Percentiles rank a stretch among this genome's conserved stretches.
Conservation (phyloP, 2,888 invertebrate species). For the Alentia gelatinosa region DNA sequence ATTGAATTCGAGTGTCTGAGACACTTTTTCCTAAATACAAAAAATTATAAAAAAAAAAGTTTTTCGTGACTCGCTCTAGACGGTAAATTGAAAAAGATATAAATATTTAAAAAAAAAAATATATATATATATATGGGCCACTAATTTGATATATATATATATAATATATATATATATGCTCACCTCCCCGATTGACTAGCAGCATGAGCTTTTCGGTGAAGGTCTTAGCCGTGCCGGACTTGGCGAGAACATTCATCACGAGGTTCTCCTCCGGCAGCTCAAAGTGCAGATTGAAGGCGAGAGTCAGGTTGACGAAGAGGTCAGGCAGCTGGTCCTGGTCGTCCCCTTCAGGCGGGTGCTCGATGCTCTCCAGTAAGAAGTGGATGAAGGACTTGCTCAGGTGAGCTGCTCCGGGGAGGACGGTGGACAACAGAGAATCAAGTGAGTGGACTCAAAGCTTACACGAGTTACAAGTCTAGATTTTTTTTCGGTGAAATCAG, state of each 20-base stretch:
- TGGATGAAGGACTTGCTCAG: slow-evolving; percentile 90
- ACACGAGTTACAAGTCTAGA: background rate
- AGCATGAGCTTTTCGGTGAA: slow-evolving; percentile 94
- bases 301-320: slow-evolving; percentile 89
- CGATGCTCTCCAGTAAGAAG: slow-evolving; percentile 91
- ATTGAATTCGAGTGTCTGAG: too few relatives aligned
- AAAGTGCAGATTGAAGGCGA: slow-evolving; percentile 95
- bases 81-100: too few relatives aligned
- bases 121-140: too few relatives aligned
- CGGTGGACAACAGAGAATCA: background rate
- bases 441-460: background rate
- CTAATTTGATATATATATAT: too few relatives aligned
- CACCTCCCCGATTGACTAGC: slow-evolving; percentile 92
- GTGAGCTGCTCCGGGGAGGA: slow-evolving; percentile 85
- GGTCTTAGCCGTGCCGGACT: slow-evolving; percentile 86
- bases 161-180: too few relatives aligned
- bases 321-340: slow-evolving; percentile 94
- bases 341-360: slow-evolving; percentile 89
- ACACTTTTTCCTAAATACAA: too few relatives aligned
- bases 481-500: background rate
- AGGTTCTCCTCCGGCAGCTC: slow-evolving; percentile 75
- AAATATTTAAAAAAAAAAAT: too few relatives aligned
- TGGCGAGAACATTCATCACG: slow-evolving; percentile 77
- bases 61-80: too few relatives aligned
- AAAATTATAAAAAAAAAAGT: too few relatives aligned